Evolutionary conservation across 2,888 invertebrate genomes (phyloP), one percentile per base, ranked within the genome.

Genomic region (Xestia sexstrigata): DNA sequence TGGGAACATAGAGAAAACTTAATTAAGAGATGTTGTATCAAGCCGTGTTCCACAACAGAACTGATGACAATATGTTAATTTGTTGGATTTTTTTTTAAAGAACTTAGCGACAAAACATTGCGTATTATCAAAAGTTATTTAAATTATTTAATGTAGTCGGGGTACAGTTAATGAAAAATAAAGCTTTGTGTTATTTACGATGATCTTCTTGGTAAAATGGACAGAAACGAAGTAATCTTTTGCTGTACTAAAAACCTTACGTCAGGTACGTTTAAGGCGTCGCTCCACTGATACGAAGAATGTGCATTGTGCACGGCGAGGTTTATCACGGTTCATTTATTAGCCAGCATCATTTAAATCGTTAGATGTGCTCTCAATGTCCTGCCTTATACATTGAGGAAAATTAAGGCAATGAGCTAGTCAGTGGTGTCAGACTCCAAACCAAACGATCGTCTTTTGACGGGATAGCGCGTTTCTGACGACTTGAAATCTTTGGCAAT

Each of bases 61-160:
- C 55, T 92, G 9, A 39, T 89, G 39, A 81, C 83, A 26, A 76
- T 90, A 47, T 91, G 91, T 85, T 91, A 87, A 82, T 58, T 60
- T 63, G 69, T 65, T 74, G 35, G 8, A 74, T 26, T 45, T 30
- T 71, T 68, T 45, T n/a, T 68, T 52, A 69, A 58, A 74, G 39
- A 73, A 60, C 42, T 66, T 35, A 66, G 26, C 52, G 52, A 70
- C 55, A 55, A 78, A 73, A 52, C 55, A 79, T 9, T 67, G 65
- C 52, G 82, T 82, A 78, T 81, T 78, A 69, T 6, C 45, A 71
- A 3, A 45, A 63, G 23, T 73, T 68, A 76, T 47, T 35, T 65
- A 62, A 71, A 42, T 86, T 85, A 83, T 86, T 83, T 47, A 73
- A 73, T 49, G 35, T 66, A 69, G 7, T 35, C 30, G n/a, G 30